Evolutionary conservation across 2,888 invertebrate species (phyloP).

Genomic region (Dynastes grantii): DNA sequence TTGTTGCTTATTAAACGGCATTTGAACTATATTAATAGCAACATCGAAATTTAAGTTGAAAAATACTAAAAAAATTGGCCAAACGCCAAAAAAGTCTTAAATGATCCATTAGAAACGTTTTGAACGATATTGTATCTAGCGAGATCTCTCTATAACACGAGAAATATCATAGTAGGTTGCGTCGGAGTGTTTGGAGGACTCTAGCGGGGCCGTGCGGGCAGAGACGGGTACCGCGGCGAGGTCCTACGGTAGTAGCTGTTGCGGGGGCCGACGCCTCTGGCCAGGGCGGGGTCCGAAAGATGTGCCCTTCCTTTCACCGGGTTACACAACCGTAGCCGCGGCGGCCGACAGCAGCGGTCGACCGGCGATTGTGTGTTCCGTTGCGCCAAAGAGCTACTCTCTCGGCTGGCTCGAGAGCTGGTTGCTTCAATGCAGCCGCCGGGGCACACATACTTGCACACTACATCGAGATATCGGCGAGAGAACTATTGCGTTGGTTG

Average conservation of each 20-base stretch:
- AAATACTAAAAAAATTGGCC: too few relatives aligned
- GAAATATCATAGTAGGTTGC: conserved; percentile 36
- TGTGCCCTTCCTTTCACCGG: conserved; percentile 71
- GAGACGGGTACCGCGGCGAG: conserved; percentile 45
- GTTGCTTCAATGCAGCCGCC: background rate
- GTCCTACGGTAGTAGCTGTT: conserved; percentile 60
- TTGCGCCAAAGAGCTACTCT: conserved; percentile 2
- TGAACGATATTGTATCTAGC: too few relatives aligned
- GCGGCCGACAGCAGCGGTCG: too few relatives aligned
- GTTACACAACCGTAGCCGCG: conserved; percentile 66
- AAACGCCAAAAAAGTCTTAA: too few relatives aligned
- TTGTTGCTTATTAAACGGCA: too few relatives aligned
- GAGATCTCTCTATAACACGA: too few relatives aligned
- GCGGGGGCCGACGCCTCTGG: conserved; percentile 69
- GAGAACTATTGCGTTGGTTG: too few relatives aligned
- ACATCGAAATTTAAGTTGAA: too few relatives aligned
- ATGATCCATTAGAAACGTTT: too few relatives aligned
- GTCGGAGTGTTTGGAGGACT: conserved; percentile 50
- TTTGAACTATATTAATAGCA: too few relatives aligned
- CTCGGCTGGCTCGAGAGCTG: background rate
- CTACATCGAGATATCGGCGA: too few relatives aligned
- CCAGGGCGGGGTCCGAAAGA: conserved; percentile 70
- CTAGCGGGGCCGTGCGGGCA: conserved; percentile 50
- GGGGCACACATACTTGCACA: too few relatives aligned
- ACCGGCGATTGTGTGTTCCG: conserved; percentile 56